Conservation (phyloP, 2,888 invertebrate genomes). For the Cryptophagus acutangulus region DNA sequence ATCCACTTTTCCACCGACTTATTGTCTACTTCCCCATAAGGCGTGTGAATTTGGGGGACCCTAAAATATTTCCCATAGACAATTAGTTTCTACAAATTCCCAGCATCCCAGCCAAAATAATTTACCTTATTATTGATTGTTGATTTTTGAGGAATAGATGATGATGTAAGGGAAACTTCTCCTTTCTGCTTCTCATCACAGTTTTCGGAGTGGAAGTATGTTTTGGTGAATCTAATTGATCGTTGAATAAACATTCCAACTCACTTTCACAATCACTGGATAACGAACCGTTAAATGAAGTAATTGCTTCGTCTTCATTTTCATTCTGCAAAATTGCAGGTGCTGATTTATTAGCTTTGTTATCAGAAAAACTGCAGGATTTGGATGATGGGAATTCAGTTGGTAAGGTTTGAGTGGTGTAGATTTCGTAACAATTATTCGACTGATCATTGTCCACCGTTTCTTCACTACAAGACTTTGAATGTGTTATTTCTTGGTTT, state of each 20-base stretch:
- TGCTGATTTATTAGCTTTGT: conserved; percentile 19
- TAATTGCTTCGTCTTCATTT: conserved; percentile 25
- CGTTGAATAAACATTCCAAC: conserved; percentile 41
- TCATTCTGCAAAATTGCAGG: conserved; percentile 8
- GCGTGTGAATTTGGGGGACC: conserved; percentile 36
- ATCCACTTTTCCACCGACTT: conserved; percentile 59
- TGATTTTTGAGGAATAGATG: too few species aligned
- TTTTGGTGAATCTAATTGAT: conserved; percentile 38
- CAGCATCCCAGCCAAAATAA: background rate
- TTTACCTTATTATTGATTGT: background rate
- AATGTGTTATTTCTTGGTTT: conserved; percentile 28
- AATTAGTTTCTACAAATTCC: background rate
- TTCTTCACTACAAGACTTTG: conserved; percentile 32
- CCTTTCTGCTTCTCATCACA: conserved; percentile 2
- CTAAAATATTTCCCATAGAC: conserved; percentile 25
- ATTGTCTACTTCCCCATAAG: conserved; percentile 32
- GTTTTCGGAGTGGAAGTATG: conserved; percentile 49
- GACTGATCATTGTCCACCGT: conserved; percentile 19
- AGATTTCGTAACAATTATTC: conserved; percentile 14
- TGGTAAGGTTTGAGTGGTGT: conserved; percentile 11
- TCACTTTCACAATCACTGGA: conserved; percentile 45
- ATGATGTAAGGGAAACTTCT: conserved; percentile 5
- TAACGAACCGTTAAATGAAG: conserved; percentile 28
- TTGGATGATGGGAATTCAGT: conserved; percentile 4
- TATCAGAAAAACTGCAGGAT: too few species aligned